These are phyloP conservation scores for Mesodorylaimus sp. DNA, from an alignment of 2,888 invertebrate species.

Conservation along the genomic window DNA sequence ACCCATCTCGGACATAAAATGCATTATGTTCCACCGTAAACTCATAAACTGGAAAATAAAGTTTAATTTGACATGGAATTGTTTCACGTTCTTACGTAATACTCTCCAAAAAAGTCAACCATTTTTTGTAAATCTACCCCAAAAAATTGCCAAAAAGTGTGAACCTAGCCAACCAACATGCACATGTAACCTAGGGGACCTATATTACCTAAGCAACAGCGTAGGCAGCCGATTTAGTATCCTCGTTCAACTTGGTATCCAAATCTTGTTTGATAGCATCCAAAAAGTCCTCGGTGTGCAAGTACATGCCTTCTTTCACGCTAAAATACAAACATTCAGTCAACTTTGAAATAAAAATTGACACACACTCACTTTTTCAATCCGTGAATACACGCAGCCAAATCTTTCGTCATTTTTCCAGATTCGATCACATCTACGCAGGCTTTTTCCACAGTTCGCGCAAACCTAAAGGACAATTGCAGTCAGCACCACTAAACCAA, in stretches of 20 bases:
- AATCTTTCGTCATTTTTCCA: conserved; percentile 71
- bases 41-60: too few relatives aligned
- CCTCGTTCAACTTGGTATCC: conserved; percentile 29
- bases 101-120: too few relatives aligned
- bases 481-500: conserved; percentile 2
- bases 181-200: not conserved
- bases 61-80: too few relatives aligned
- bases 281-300: conserved; percentile 67
- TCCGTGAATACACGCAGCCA: conserved; percentile 68
- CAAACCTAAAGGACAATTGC: conserved; percentile 39
- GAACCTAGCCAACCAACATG: not conserved
- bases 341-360: too few relatives aligned
- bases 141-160: not conserved
- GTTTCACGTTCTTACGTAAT: too few relatives aligned
- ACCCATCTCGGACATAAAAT: too few relatives aligned
- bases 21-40: too few relatives aligned
- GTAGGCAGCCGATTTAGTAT: not conserved
- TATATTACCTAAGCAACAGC: not conserved
- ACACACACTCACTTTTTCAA: conserved; percentile 47
- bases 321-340: conserved; percentile 28
- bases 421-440: conserved; percentile 62
- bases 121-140: too few relatives aligned
- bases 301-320: conserved; percentile 59
- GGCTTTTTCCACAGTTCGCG: conserved; percentile 52
- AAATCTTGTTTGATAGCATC: conserved; percentile 57